Percentiles rank a stretch among this genome's conserved stretches.
These are phyloP conservation scores for Scolopax mira DNA, from an alignment of 2,113 vertebrate species.

Conservation along the genomic window DNA sequence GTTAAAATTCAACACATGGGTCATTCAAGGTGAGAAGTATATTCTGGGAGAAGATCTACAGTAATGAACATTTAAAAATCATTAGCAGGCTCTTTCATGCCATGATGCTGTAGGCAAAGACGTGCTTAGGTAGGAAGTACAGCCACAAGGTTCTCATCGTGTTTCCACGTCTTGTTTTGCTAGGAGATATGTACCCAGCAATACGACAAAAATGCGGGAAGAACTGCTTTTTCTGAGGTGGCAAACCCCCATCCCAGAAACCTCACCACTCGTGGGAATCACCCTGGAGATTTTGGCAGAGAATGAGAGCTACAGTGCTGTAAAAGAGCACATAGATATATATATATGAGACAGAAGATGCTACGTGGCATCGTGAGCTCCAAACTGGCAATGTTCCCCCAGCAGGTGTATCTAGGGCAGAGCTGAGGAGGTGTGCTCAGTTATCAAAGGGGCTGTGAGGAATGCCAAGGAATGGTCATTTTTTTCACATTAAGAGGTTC, in stretches of 20 bases:
- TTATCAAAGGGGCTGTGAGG: not conserved
- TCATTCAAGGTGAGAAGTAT: slow-evolving; percentile 65
- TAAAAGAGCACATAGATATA: not conserved
- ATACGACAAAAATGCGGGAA: not conserved
- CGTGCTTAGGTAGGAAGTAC: slow-evolving; percentile 5
- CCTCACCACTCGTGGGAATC: not conserved
- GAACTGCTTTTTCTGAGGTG: not conserved
- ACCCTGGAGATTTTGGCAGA: not conserved
- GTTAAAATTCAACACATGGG: slow-evolving; percentile 64
- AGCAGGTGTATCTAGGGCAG: not conserved
- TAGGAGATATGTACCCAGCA: not conserved
- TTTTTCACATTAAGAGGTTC: not conserved
- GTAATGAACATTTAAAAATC: slow-evolving; percentile 61
- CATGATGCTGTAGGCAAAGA: slow-evolving; percentile 45
- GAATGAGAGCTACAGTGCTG: not conserved
- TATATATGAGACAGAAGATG: not conserved
- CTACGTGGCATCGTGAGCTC: rapidly evolving
- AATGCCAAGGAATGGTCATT: not conserved
- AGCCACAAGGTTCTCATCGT: slow-evolving; percentile 18
- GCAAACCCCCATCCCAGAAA: not conserved
- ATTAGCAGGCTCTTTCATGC: slow-evolving; percentile 59
- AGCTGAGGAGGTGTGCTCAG: not conserved
- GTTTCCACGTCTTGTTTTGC: slow-evolving; percentile 25
- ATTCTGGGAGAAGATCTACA: slow-evolving; percentile 50
- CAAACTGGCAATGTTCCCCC: rapidly evolving